A percentile compares a stretch with the other conserved stretches of the same genome.
Conservation (phyloP, 2,797 vertebrate genomes). For the Loris lydekkerianus region DNA sequence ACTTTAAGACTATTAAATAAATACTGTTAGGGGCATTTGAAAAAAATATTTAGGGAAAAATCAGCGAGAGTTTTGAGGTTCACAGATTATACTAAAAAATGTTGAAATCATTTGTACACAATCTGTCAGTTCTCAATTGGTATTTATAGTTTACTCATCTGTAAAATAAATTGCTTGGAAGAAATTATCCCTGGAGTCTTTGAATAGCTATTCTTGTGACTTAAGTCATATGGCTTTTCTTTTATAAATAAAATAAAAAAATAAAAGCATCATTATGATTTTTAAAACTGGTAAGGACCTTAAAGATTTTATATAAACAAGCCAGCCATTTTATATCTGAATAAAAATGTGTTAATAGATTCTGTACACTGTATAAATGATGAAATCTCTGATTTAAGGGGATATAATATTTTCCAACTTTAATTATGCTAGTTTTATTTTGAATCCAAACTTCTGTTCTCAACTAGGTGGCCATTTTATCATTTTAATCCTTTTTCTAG, state of each 20-base stretch:
- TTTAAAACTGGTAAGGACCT: conserved; percentile 19
- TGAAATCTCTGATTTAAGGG: conserved; percentile 44
- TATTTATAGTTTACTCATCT: conserved; percentile 33
- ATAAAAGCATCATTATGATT: conserved; percentile 24
- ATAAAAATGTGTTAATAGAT: conserved; percentile 58
- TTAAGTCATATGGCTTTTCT: conserved; percentile 57
- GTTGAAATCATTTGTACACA: not conserved
- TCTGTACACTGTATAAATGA: conserved; percentile 36
- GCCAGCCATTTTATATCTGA: conserved; percentile 74
- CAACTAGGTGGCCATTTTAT: conserved; percentile 33
- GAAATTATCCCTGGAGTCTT: conserved; percentile 43
- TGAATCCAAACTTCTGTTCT: conserved; percentile 68
- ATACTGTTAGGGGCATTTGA: not conserved
- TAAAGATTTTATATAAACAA: conserved; percentile 69
- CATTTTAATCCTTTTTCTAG: conserved; percentile 58
- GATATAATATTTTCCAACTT: conserved; percentile 63
- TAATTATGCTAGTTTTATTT: conserved; percentile 71
- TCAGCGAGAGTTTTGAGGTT: conserved; percentile 60
- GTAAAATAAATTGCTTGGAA: conserved; percentile 66
- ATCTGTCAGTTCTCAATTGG: conserved; percentile 58
- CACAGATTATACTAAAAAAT: conserved; percentile 28
- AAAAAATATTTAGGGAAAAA: conserved; percentile 23
- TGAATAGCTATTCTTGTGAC: conserved; percentile 45
- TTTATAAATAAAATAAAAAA: conserved; percentile 68
- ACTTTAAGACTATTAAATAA: conserved; percentile 49